Evolutionary conservation across 2,797 vertebrate genomes (phyloP).

Genomic region (Ctenosaura bakeri): DNA sequence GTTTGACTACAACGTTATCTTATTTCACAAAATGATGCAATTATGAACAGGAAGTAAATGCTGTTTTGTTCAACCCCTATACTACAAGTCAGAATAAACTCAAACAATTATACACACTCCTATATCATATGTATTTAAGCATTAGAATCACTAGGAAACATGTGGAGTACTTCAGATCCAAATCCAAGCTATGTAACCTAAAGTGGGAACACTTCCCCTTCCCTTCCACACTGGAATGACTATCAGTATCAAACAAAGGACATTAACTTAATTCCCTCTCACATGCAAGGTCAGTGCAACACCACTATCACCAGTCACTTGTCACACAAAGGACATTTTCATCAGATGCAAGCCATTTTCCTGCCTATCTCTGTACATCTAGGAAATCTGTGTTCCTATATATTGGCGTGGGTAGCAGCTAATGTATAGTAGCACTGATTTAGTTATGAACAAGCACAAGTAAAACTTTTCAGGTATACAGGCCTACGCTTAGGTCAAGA

Average conservation of each 20-base stretch:
- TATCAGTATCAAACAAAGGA: background rate
- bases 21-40: background rate
- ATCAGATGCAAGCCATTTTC: background rate
- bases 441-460: background rate
- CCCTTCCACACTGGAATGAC: background rate
- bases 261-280: background rate
- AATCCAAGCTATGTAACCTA: background rate
- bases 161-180: background rate
- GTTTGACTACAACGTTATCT: background rate
- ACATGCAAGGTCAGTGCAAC: background rate
- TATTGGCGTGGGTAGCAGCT: background rate
- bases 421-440: background rate
- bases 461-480: background rate
- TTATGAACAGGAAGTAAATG: background rate
- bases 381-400: background rate
- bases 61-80: background rate
- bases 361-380: background rate
- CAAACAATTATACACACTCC: too few relatives aligned
- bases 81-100: background rate
- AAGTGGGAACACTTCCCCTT: background rate
- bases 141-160: background rate
- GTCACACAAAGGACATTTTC: slow-evolving; percentile 1
- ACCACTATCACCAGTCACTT: background rate
- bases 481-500: background rate
- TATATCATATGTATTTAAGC: too few relatives aligned